Percentiles rank a stretch among this genome's conserved stretches.
phyloP scores from a whole-genome alignment of 92 coral and sea anemone species.

The Epizoanthus stellaris region DNA sequence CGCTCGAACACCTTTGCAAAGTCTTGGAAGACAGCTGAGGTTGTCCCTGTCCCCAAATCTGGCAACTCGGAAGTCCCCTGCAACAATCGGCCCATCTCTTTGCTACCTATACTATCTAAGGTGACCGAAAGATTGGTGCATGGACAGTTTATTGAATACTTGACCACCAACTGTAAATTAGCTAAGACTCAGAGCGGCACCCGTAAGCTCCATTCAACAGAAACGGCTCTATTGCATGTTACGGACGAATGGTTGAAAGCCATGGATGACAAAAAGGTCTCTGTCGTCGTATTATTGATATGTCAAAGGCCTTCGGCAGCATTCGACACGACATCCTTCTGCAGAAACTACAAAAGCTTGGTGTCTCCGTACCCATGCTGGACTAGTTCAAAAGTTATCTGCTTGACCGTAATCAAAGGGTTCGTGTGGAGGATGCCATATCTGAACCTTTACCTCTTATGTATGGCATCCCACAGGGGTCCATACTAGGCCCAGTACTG shows the following conservation, averaged over 20 bases:
- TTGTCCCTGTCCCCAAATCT: conserved; percentile 11
- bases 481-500: conserved; percentile 2
- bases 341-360: background rate
- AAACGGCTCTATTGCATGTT: conserved; percentile 47
- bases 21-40: conserved; percentile 37
- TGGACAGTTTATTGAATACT: conserved; percentile 45
- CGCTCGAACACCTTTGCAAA: conserved; percentile 31
- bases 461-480: conserved; percentile 43
- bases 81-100: conserved; percentile 46
- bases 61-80: conserved; percentile 42
- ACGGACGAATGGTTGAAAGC: conserved; percentile 58
- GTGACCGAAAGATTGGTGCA: conserved; percentile 53
- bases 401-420: background rate
- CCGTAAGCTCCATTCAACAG: conserved; percentile 43
- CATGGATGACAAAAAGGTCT: too few species aligned
- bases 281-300: background rate
- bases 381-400: too few species aligned
- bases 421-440: background rate
- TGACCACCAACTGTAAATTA: conserved; percentile 39
- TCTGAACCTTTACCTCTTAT: conserved; percentile 14
- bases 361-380: background rate
- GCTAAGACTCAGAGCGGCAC: conserved; percentile 49
- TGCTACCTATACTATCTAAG: conserved; percentile 53
- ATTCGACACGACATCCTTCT: background rate
- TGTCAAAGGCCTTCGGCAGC: conserved; percentile 1